Evolutionary conservation across 2,113 vertebrate species (phyloP), one percentile per base, ranked within the genome.

Genomic region (Zapus hudsonius): DNA sequence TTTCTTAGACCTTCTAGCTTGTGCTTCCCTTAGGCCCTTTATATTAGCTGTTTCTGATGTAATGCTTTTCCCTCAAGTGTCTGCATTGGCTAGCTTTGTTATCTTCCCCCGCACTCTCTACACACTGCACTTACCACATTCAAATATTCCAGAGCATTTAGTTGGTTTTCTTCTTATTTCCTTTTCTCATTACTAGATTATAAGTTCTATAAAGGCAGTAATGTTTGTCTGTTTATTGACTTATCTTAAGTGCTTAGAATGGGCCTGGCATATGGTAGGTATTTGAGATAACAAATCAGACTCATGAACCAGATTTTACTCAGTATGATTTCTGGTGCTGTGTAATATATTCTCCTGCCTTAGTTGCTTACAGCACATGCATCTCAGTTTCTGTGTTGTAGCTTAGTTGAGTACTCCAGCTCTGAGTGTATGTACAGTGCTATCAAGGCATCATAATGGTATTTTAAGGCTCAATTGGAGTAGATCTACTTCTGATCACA

Each of bases 231-330:
- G 12, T 36, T 52, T 73, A 69, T n/a, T 64, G 40, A 69, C 70
- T 63, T 72, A 55, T n/a, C n/a, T n/a, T n/a, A n/a, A n/a, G n/a
- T n/a, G n/a, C n/a, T n/a, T n/a, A 40, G 63, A 55, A 15, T 44
- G 47, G 36, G n/a, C 12, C 12, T 95, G 38, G n/a, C 7, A 52
- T 20, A 10, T 33, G 22, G 20, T 74, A 55, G 47, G 61, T 23
- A 63, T 36, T 86, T 78, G 40, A 63, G 69, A 91, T 82, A 44
- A 67, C n/a, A 70, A 79, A 55, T 85, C 38, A 94, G 87, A 72
- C 61, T 69, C 23, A 13, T 44, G 31, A 85, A 57, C 36, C 81
- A 93, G 25, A 70, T 61, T 72, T 69, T 85, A 76, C 36, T 31
- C n/a, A 66, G 52, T 63, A 59, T 36, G 17, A 75, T 81, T 57